phyloP scores from a whole-genome alignment of 1,140 invertebrate species.

The Cyrtorhinus lividipennis region DNA sequence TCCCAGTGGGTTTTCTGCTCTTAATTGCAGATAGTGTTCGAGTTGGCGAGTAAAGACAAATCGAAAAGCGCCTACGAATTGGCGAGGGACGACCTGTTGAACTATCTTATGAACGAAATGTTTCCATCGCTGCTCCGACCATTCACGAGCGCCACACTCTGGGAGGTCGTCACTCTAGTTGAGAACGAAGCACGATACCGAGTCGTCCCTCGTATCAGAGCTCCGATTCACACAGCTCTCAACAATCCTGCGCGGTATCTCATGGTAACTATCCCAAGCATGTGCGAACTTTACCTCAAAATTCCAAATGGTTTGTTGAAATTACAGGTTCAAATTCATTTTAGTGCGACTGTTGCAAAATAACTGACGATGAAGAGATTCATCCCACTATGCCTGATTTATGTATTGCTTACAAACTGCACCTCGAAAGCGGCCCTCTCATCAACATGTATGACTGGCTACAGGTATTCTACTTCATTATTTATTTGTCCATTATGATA shows the following conservation, averaged over 20 bases:
- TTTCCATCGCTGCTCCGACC: slow-evolving; percentile 34
- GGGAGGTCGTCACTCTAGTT: slow-evolving; percentile 61
- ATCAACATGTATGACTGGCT: slow-evolving; percentile 92
- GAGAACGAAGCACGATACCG: slow-evolving; percentile 48
- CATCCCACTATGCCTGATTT: slow-evolving; percentile 61
- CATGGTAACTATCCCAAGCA: slow-evolving; percentile 37
- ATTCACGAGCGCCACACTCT: slow-evolving; percentile 37
- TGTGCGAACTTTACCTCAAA: neutral
- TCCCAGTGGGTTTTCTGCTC: slow-evolving; percentile 3
- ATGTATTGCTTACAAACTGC: slow-evolving; percentile 74
- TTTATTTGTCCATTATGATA: neutral
- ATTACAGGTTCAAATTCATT: slow-evolving; percentile 26
- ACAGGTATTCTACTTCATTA: slow-evolving; percentile 34
- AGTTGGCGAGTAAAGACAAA: slow-evolving; percentile 36
- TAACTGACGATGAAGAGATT: slow-evolving; percentile 42
- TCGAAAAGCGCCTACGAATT: slow-evolving; percentile 40
- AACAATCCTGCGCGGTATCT: slow-evolving; percentile 64
- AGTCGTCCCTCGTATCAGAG: slow-evolving; percentile 61
- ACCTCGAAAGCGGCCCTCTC: slow-evolving; percentile 72
- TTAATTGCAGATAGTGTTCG: slow-evolving; percentile 37
- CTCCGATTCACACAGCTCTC: slow-evolving; percentile 63
- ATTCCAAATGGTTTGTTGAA: neutral
- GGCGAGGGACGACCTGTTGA: slow-evolving; percentile 31
- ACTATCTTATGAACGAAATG: slow-evolving; percentile 31
- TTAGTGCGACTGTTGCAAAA: slow-evolving; percentile 60